A percentile compares a stretch with the other conserved stretches of the same genome.
phyloP scores from a whole-genome alignment of 2,797 vertebrate genomes.

The Myiotriccus ornatus region DNA sequence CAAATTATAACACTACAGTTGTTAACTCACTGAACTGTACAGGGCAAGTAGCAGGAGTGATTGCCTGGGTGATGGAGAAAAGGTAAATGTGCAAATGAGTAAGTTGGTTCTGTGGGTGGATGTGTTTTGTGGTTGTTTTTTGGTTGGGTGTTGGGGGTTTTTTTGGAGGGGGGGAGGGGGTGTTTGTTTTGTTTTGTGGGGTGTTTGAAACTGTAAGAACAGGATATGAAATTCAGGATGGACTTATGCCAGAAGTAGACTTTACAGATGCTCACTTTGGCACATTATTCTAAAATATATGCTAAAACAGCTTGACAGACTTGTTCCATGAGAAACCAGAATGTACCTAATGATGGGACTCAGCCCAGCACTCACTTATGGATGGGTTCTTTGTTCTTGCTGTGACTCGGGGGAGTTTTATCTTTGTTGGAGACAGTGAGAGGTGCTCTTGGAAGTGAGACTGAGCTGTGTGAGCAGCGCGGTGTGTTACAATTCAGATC shows the following conservation, averaged over 20 bases:
- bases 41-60: not conserved
- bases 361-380: accelerated
- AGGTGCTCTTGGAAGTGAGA: not conserved
- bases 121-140: not conserved
- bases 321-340: not conserved
- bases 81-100: not conserved
- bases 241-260: not conserved
- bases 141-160: not conserved
- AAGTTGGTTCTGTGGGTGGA: not conserved
- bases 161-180: too few species aligned
- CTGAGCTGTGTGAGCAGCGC: not conserved
- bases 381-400: accelerated
- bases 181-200: too few species aligned
- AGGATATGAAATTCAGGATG: not conserved
- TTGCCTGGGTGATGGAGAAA: not conserved
- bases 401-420: not conserved
- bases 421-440: not conserved
- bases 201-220: not conserved
- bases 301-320: not conserved
- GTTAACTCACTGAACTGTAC: not conserved
- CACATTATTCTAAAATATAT: not conserved
- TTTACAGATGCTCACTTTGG: not conserved
- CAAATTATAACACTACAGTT: not conserved
- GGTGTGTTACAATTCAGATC: accelerated
- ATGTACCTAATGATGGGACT: not conserved